Base-by-base conservation (phyloP, 1,140 invertebrate species). In the Pissodes strobi region DNA sequence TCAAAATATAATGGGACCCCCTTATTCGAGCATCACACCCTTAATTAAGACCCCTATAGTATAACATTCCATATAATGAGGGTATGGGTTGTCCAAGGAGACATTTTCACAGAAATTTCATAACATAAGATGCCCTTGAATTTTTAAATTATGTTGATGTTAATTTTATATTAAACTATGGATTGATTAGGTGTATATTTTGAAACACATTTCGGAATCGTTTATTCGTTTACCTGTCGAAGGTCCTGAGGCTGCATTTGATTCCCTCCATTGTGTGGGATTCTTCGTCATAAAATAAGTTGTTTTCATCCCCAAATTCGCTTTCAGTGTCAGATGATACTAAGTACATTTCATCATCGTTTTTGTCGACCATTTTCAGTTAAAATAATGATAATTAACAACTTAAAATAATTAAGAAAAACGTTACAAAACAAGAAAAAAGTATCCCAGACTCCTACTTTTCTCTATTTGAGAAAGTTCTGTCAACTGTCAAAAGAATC, bases 301-400 rank as follows among this genome's bases (percentile, higher is more conserved):
- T 18, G 15, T 64, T 57, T 49, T 56, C 43, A 25, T 64, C 62
- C 9, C 51, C 53, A 22, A 23, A 64, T 12, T 64, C 52, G 10
- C 48, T 48, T 45, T 64, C 62, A 9, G 52, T 49, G 17, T 64
- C 62, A 2, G 62, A 64, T 1, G 62, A 57, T 6, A 56, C 52
- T 18, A 56, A 9, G 17, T 45, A 63, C 39, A 63, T 38, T 43
- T 63, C 60, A 23, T 63, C 60, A 2, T 55, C 49, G 17, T 3
- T 13, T 30, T 51, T 49, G 19, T 51, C 58, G 3, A 5, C 17
- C 48, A 61, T 61, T 25, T 10, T 51, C 3, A 10, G 17, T n/a
- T n/a, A n/a, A 9, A 34, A 12, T 22, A 19, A 34, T 18, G n/a
- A 43, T 8, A 43, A 21, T 18, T 18, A 55, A 55, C n/a, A 8